These are phyloP conservation scores for Harpegnathos saltator DNA, from an alignment of 1,140 invertebrate species.

Conservation along the genomic window DNA sequence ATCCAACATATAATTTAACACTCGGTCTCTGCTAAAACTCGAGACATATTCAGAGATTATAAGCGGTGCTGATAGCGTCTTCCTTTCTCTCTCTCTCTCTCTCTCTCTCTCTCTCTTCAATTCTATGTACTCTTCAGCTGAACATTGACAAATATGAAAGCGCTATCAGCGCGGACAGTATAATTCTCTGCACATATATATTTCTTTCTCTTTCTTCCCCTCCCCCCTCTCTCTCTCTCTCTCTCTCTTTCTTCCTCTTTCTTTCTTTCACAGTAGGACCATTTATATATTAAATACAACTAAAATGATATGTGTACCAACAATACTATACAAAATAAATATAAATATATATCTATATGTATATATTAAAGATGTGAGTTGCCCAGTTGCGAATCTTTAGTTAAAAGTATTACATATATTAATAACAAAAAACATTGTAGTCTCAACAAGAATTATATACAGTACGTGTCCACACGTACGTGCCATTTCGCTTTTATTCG, in stretches of 20 bases:
- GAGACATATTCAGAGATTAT: slow-evolving; percentile 24
- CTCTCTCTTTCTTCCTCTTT: slow-evolving; percentile 39
- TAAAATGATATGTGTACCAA: slow-evolving; percentile 72
- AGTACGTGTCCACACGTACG: slow-evolving; percentile 38
- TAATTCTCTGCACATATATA: slow-evolving; percentile 58
- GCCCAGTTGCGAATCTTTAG: slow-evolving; percentile 31
- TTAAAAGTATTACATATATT: slow-evolving; percentile 48
- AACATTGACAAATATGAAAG: slow-evolving; percentile 64
- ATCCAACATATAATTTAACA: slow-evolving; percentile 50
- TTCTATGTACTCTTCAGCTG: slow-evolving; percentile 11
- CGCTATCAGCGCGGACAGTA: slow-evolving; percentile 49
- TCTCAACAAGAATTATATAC: slow-evolving; percentile 56
- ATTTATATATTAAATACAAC: slow-evolving; percentile 66
- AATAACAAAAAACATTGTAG: slow-evolving; percentile 53
- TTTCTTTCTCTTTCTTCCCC: slow-evolving; percentile 41
- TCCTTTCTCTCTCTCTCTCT: neutral
- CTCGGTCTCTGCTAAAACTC: slow-evolving; percentile 47
- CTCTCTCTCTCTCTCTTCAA: no score
- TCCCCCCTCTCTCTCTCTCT: slow-evolving; percentile 44
- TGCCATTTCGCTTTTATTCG: slow-evolving; percentile 12
- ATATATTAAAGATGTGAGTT: slow-evolving; percentile 37
- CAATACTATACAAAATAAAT: slow-evolving; percentile 69
- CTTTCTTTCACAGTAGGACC: slow-evolving; percentile 52
- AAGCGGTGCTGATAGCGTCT: neutral
- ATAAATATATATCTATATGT: slow-evolving; percentile 56